Conservation (phyloP, 2,113 vertebrate genomes). For the Sapajus apella region DNA sequence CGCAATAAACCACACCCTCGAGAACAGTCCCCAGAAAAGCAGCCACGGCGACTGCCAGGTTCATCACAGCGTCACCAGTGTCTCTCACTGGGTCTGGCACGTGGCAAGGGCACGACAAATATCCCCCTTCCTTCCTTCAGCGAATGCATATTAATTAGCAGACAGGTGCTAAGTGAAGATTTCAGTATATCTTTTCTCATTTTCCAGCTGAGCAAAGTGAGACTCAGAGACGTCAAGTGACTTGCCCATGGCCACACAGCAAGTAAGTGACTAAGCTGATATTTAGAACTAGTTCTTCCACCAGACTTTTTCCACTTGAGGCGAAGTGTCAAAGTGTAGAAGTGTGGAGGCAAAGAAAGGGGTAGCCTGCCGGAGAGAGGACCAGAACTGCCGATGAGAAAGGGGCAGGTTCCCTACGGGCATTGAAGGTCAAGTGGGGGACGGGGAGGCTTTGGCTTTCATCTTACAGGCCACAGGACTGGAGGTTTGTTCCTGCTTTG, state of each 20-base stretch:
- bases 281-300: neutral
- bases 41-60: neutral
- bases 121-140: neutral
- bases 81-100: neutral
- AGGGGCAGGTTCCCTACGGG: neutral
- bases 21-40: neutral
- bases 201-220: neutral
- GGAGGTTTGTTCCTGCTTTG: neutral
- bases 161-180: neutral
- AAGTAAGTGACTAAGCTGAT: neutral
- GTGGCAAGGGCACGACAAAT: neutral
- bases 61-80: no score
- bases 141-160: neutral
- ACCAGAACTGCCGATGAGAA: neutral
- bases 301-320: neutral
- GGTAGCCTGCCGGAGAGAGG: neutral
- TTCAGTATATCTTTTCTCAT: neutral
- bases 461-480: neutral
- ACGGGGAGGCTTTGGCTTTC: neutral
- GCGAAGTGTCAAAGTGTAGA: neutral
- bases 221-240: constrained; percentile 5
- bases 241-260: constrained; percentile 14
- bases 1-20: neutral
- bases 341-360: neutral
- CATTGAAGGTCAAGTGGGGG: neutral